Base-by-base conservation (phyloP, 2,113 vertebrate species). In the Austrofundulus limnaeus region DNA sequence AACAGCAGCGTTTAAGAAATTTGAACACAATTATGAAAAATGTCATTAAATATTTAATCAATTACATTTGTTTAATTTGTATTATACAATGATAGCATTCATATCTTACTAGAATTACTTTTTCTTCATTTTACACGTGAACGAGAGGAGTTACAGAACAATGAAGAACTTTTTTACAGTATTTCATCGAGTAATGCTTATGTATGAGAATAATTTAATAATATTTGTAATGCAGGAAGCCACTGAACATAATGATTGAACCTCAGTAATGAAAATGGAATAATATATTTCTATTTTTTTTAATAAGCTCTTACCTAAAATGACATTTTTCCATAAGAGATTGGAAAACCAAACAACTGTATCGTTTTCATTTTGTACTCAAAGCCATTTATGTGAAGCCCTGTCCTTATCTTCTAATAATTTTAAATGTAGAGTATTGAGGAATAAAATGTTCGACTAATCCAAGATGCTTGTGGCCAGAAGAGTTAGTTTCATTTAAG, bases 41-140 rank as follows among this genome's bases (percentile, higher is more conserved):
- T 72, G 12, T 62, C 56, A 57, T 61, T 31, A 46, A 63, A 48
- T 59, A 38, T 67, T 53, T n/a, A 48, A 61, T 85, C 77, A 80
- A 67, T 70, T 70, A 86, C 53, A 31, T 66, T 42, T 41, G n/a
- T 43, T 66, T 61, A 49, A 24, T 20, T 52, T 47, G 51, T 50
- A 34, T 31, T 51, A 19, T 46, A 55, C 41, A 24, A 60, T 59
- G 57, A 58, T 17, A 56, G 47, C 45, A 28, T 3, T 61, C 48
- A 59, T 59, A 14, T 24, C 23, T 37, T 54, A 47, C 3, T 12
- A 39, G n/a, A 34, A 17, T 20, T n/a, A 10, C 10, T n/a, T 6
- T 58, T 70, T 1, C 51, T 60, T 56, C 57, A 66, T 41, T 41
- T 41, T 47, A 52, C 51, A 52, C 11, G 24, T 41, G 38, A 71